phyloP scores from a whole-genome alignment of 1,140 invertebrate species.

The Hyles euphorbiae region DNA sequence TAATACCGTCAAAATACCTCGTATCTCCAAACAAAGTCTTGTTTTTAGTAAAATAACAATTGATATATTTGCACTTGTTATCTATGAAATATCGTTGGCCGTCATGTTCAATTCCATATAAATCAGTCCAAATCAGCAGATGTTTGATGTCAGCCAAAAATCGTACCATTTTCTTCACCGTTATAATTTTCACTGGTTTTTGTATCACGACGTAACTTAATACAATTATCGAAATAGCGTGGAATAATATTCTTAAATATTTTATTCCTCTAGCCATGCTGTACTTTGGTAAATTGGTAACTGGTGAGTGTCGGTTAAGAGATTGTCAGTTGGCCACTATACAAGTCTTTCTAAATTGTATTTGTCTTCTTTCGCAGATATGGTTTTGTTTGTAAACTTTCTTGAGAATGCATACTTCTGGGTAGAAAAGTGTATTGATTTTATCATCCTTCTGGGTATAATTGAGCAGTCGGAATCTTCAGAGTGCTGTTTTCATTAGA shows the following conservation, averaged over 20 bases:
- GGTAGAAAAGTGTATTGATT: too few relatives aligned
- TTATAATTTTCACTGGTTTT: slow-evolving; percentile 19
- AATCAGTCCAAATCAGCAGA: slow-evolving; percentile 42
- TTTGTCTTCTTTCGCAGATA: too few relatives aligned
- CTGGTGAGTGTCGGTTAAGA: too few relatives aligned
- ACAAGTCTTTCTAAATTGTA: too few relatives aligned
- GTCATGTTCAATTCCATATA: slow-evolving; percentile 27
- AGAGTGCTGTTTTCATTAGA: too few relatives aligned
- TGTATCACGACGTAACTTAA: slow-evolving; percentile 21
- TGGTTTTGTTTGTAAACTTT: too few relatives aligned
- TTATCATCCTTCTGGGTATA: too few relatives aligned
- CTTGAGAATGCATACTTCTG: too few relatives aligned
- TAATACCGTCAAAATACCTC: slow-evolving; percentile 58
- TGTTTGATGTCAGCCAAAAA: slow-evolving; percentile 42
- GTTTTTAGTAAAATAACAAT: slow-evolving; percentile 55
- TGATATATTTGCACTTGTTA: slow-evolving; percentile 34
- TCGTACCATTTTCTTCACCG: slow-evolving; percentile 30
- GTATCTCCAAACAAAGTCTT: slow-evolving; percentile 40
- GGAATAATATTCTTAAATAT: slow-evolving; percentile 21
- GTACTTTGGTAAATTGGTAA: not conserved
- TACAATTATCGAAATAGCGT: slow-evolving; percentile 20
- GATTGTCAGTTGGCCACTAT: too few relatives aligned
- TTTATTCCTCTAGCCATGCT: slow-evolving; percentile 17
- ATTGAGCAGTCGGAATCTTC: not conserved
- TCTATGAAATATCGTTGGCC: slow-evolving; percentile 40